Evolutionary conservation across 37 sponge, comb jelly and placozoan genomes (phyloP).

Genomic region (Diacarnus erythraeanus): DNA sequence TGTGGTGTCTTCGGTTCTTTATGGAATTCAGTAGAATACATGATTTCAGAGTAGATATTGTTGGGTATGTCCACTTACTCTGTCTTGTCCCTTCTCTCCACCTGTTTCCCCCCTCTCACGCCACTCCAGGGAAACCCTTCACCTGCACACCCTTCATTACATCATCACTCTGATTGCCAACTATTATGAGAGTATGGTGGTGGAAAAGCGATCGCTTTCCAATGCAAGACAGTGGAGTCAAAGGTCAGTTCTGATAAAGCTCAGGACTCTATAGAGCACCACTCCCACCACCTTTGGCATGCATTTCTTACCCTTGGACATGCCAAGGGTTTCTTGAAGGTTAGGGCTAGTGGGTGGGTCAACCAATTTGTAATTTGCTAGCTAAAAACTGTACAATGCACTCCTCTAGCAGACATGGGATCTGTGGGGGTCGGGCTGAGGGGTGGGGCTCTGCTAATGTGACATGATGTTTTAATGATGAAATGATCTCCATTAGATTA

Average conservation of each 20-base stretch:
- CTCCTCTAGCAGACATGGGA: too few species aligned
- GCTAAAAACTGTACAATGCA: too few species aligned
- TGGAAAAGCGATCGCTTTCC: conserved; percentile 57
- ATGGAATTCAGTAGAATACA: conserved; percentile 86
- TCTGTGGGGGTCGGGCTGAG: too few species aligned
- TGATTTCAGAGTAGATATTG: conserved; percentile 77
- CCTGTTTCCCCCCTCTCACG: not conserved
- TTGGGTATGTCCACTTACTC: conserved; percentile 45
- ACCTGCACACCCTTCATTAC: conserved; percentile 67
- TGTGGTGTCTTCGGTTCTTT: conserved; percentile 88
- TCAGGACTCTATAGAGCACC: not conserved
- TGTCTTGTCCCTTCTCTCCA: not conserved
- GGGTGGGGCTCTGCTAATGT: too few species aligned
- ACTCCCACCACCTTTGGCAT: too few species aligned
- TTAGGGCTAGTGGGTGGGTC: too few species aligned
- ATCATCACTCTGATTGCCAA: conserved; percentile 58
- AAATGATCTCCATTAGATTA: conserved; percentile 64
- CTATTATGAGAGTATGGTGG: conserved; percentile 73
- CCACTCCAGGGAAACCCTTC: conserved; percentile 63
- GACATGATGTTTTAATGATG: not conserved
- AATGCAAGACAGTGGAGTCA: conserved; percentile 53
- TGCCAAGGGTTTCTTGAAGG: too few species aligned
- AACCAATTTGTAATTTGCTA: too few species aligned
- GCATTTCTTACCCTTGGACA: too few species aligned
- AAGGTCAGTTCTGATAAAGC: conserved; percentile 26